A percentile compares a stretch with the other conserved stretches of the same genome.
Conservation (phyloP, 2,888 invertebrate species). For the Abrostola tripartita region DNA sequence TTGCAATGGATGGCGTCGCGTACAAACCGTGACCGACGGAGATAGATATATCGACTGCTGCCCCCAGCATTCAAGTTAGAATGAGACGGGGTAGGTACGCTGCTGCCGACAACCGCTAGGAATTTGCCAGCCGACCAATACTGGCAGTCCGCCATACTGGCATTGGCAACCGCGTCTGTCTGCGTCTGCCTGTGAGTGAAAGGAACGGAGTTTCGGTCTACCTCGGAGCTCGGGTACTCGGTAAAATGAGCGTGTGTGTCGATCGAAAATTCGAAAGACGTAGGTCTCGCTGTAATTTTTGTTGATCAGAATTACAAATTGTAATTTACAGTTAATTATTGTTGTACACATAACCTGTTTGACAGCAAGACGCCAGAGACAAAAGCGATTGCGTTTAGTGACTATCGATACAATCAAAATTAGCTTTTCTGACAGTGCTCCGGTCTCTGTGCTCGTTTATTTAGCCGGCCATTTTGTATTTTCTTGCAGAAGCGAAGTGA, state of each 20-base stretch:
- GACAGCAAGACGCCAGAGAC: constrained; percentile 39
- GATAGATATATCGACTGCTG: constrained; percentile 40
- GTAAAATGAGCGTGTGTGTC: constrained; percentile 53
- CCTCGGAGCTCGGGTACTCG: constrained; percentile 35
- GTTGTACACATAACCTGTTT: constrained; percentile 51
- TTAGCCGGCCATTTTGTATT: constrained; percentile 85
- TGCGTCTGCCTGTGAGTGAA: constrained; percentile 72
- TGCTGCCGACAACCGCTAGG: constrained; percentile 68
- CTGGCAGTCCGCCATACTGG: constrained; percentile 78
- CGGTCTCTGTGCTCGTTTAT: constrained; percentile 53
- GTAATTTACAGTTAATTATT: constrained; percentile 67
- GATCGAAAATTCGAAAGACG: constrained; percentile 61
- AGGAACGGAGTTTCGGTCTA: constrained; percentile 73
- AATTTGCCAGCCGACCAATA: constrained; percentile 79
- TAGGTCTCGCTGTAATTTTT: constrained; percentile 44
- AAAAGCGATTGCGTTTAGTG: constrained; percentile 30
- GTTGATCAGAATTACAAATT: constrained; percentile 50
- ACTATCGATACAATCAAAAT: constrained; percentile 27
- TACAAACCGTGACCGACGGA: constrained; percentile 53
- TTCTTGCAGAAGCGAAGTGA: constrained; percentile 66
- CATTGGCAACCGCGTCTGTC: constrained; percentile 70
- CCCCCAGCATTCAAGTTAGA: constrained; percentile 53
- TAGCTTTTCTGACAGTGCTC: constrained; percentile 54
- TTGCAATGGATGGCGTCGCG: constrained; percentile 48
- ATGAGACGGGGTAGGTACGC: constrained; percentile 60